A percentile compares a stretch with the other conserved stretches of the same genome.
phyloP scores from a whole-genome alignment of 2,797 vertebrate genomes.

The Gadopsis bispinosus region DNA sequence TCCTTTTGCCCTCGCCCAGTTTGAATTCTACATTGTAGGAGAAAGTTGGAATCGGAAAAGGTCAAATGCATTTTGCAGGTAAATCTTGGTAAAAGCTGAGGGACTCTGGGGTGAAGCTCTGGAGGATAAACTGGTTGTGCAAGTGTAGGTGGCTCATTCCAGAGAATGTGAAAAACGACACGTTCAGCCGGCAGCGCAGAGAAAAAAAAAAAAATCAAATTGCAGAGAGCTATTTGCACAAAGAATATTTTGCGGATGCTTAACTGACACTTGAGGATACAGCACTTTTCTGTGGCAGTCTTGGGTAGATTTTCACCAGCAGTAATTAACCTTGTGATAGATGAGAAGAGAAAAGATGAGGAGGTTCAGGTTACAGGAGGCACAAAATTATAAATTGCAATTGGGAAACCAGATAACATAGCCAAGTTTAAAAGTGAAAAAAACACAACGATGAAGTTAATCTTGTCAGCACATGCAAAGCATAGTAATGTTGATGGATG shows the following conservation, averaged over 20 bases:
- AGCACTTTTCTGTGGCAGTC: background rate
- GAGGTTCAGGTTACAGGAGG: background rate
- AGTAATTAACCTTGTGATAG: conserved; percentile 4
- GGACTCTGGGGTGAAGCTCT: conserved; percentile 12
- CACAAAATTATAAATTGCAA: background rate
- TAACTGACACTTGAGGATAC: conserved; percentile 6
- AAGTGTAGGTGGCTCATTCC: background rate
- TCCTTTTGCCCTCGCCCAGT: background rate
- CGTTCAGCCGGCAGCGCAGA: conserved; percentile 9
- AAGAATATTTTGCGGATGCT: background rate
- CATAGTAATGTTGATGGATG: background rate
- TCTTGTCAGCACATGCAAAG: background rate
- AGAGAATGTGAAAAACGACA: conserved; percentile 19
- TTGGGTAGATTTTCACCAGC: background rate
- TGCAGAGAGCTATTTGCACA: conserved; percentile 6
- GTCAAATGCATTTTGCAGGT: conserved; percentile 19
- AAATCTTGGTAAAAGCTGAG: conserved; percentile 10
- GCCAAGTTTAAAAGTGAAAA: background rate
- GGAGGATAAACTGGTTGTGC: background rate
- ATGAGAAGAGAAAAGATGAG: background rate
- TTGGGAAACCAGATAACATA: background rate
- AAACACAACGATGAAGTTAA: background rate
- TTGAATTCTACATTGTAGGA: background rate
- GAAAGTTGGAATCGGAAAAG: background rate
- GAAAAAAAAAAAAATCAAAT: conserved; percentile 15